A percentile compares a stretch with the other conserved stretches of the same genome.
These are phyloP conservation scores for Leptopilina clavipes DNA, from an alignment of 1,140 invertebrate species.

Conservation along the genomic window DNA sequence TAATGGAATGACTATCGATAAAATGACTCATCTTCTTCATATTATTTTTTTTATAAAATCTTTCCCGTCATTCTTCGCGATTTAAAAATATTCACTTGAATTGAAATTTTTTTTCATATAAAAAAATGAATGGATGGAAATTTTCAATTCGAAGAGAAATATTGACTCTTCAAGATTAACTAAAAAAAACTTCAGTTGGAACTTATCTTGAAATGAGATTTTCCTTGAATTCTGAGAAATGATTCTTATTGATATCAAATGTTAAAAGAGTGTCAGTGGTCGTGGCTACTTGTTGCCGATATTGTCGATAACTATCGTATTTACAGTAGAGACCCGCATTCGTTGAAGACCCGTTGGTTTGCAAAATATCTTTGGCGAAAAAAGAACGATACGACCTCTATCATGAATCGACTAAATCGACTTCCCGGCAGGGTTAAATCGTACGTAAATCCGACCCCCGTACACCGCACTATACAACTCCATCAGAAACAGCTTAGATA, in stretches of 20 bases:
- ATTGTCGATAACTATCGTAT: constrained; percentile 17
- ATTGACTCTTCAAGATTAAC: no score
- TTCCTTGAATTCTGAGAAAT: neutral
- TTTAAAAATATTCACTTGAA: no score
- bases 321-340: constrained; percentile 14
- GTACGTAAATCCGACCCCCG: constrained; percentile 21
- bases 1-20: neutral
- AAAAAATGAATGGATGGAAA: no score
- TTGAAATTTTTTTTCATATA: no score
- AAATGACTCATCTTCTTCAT: no score
- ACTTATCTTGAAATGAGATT: no score
- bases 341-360: neutral
- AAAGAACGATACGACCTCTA: neutral
- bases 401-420: constrained; percentile 26
- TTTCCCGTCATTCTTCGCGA: no score
- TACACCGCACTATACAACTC: constrained; percentile 40
- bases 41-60: no score
- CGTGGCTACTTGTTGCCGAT: constrained; percentile 11
- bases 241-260: neutral
- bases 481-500: constrained; percentile 57
- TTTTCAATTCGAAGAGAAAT: no score
- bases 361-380: constrained; percentile 1
- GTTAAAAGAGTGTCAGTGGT: constrained; percentile 25
- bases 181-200: no score
- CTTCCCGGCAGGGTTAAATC: constrained; percentile 22